Conservation (phyloP, 2,113 vertebrate species). For the Caracal caracal region DNA sequence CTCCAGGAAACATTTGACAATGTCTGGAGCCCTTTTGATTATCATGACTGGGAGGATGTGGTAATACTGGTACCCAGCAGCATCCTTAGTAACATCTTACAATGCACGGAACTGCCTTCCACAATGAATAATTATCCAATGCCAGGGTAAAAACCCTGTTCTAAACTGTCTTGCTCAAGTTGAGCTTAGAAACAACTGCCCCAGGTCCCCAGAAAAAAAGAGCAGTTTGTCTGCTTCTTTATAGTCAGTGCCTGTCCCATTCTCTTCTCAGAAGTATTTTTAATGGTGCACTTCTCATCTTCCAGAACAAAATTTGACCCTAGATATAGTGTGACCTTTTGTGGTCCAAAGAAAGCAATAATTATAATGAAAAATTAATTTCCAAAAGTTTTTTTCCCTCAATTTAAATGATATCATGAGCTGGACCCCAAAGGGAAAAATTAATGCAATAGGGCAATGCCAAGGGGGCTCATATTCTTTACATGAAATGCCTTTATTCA, state of each 20-base stretch:
- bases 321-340: neutral
- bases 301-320: neutral
- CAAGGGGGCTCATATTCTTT: neutral
- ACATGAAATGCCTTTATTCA: neutral
- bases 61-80: neutral
- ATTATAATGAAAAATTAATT: neutral
- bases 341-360: neutral
- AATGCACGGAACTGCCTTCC: neutral
- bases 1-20: neutral
- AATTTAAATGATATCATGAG: neutral
- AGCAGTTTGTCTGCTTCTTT: neutral
- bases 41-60: neutral
- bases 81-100: neutral
- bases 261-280: neutral
- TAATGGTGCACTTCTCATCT: neutral
- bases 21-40: neutral
- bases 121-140: neutral
- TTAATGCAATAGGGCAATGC: neutral
- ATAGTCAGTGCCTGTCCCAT: neutral
- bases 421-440: neutral
- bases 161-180: neutral
- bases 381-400: neutral
- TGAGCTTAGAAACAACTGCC: neutral
- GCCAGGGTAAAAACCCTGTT: fast-evolving
- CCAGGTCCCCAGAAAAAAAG: neutral